Evolutionary conservation across 2,797 vertebrate genomes (phyloP).

Genomic region (Melanotaenia parkinsoni): DNA sequence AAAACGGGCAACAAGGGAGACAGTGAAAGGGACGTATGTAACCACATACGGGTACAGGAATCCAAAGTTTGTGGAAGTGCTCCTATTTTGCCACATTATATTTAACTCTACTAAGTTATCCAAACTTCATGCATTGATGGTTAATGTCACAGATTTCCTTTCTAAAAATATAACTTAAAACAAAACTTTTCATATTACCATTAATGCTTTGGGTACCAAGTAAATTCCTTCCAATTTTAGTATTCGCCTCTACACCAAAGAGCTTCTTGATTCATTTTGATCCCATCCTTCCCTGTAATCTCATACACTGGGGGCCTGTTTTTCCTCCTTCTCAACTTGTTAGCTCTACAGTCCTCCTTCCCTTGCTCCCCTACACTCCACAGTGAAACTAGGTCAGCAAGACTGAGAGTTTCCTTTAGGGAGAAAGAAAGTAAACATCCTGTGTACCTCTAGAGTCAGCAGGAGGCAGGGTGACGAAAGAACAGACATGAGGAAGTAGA

Average conservation of each 20-base stretch:
- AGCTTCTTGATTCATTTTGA: slow-evolving; percentile 33
- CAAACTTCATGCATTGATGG: background rate
- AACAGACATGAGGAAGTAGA: slow-evolving; percentile 39
- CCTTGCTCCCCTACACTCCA: slow-evolving; percentile 37
- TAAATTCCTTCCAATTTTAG: slow-evolving; percentile 15
- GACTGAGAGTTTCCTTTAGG: slow-evolving; percentile 70
- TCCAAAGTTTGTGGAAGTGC: too few species aligned
- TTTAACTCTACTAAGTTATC: too few species aligned
- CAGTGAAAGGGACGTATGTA: too few species aligned
- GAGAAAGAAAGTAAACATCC: slow-evolving; percentile 73
- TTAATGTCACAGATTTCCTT: background rate
- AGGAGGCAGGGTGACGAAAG: slow-evolving; percentile 59
- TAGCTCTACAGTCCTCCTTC: slow-evolving; percentile 65
- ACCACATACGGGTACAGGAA: too few species aligned
- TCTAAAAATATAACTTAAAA: background rate
- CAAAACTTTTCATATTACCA: background rate
- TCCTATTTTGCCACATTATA: too few species aligned
- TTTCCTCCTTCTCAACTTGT: slow-evolving; percentile 55
- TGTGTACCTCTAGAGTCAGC: slow-evolving; percentile 66
- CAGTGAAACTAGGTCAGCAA: slow-evolving; percentile 80
- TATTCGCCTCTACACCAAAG: background rate
- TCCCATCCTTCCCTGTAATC: slow-evolving; percentile 34
- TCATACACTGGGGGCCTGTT: slow-evolving; percentile 63
- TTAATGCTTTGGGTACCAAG: slow-evolving; percentile 6
- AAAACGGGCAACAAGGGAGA: background rate